Evolutionary conservation across 2,888 invertebrate species (phyloP).

Genomic region (Synergus gifuensis): DNA sequence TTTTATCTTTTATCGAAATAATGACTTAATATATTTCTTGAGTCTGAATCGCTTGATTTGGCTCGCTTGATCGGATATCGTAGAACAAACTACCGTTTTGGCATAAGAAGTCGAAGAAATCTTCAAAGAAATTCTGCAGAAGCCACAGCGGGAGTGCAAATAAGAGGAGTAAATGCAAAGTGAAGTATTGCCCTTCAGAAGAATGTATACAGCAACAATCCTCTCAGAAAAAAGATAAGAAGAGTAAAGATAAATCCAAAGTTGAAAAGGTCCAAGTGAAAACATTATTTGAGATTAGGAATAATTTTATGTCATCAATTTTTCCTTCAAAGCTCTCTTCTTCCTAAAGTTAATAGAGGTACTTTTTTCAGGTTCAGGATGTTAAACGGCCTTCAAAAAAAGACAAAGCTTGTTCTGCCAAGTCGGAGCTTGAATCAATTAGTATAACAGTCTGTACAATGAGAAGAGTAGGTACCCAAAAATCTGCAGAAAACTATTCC

Average conservation of each 20-base stretch:
- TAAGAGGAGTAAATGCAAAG: not conserved
- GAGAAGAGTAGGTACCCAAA: not conserved
- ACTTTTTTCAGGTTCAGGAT: not conserved
- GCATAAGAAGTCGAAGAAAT: constrained; percentile 1
- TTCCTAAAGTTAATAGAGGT: not conserved
- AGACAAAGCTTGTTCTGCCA: not conserved
- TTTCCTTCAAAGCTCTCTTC: too few species aligned
- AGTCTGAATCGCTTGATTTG: constrained; percentile 19
- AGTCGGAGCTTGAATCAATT: not conserved
- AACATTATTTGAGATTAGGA: not conserved
- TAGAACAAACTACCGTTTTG: not conserved
- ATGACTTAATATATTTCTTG: constrained; percentile 24
- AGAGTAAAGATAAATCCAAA: not conserved
- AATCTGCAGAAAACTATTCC: not conserved
- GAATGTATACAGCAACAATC: not conserved
- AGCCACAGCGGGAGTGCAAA: not conserved
- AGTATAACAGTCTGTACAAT: not conserved
- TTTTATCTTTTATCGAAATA: not conserved
- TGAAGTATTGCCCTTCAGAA: constrained; percentile 10
- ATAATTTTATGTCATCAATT: too few species aligned
- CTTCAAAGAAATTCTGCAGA: constrained; percentile 3
- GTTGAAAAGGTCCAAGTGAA: not conserved
- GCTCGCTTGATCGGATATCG: not conserved
- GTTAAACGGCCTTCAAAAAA: not conserved
- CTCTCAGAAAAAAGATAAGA: not conserved